Base-by-base conservation (phyloP, 2,888 invertebrate genomes). In the Peribatodes rhomboidaria region DNA sequence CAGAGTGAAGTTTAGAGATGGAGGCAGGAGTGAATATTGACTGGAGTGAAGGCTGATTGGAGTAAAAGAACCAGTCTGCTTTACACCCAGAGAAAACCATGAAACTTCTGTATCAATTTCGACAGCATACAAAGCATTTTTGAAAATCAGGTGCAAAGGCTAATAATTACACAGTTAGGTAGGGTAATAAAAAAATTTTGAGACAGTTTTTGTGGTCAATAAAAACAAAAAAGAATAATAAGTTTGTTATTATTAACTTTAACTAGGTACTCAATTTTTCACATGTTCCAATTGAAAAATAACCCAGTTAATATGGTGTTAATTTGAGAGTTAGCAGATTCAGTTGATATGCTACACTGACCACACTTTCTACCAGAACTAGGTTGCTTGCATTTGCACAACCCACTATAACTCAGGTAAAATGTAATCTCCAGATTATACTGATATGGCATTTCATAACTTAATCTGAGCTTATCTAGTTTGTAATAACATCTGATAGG, bases 301-400 rank as follows among this genome's bases (percentile, higher is more conserved):
- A 44, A 53, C 31, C 57, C 53, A 53, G 39, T 35, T 27, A 27
- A 27, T 53, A 47, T 47, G 31, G 42, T 44, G 42, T 37, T 18
- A 59, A 54, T 52, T 52, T 52, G 27, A 56, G 46, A 60, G 41
- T 59, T 67, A 64, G 41, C 65, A 44, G 72, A 70, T 75, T 69
- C 71, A 71, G 69, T 54, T 39, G 74, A 65, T 66, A 81, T 68
- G 78, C 73, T 73, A 80, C 61, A 63, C 67, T 83, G 82, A 58
- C 55, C 76, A 79, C 77, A 85, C 84, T 86, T 86, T 86, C 85
- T 85, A 82, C 67, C 39, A 70, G 60, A 81, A 75, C 77, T 82
- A 80, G 82, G 77, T 76, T 82, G 74, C 63, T 61, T 73, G 70
- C 61, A 52, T 76, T 78, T 72, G 66, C 73, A 78, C 73, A 78